phyloP scores from a whole-genome alignment of 2,797 vertebrate genomes.

The Sciurus carolinensis region DNA sequence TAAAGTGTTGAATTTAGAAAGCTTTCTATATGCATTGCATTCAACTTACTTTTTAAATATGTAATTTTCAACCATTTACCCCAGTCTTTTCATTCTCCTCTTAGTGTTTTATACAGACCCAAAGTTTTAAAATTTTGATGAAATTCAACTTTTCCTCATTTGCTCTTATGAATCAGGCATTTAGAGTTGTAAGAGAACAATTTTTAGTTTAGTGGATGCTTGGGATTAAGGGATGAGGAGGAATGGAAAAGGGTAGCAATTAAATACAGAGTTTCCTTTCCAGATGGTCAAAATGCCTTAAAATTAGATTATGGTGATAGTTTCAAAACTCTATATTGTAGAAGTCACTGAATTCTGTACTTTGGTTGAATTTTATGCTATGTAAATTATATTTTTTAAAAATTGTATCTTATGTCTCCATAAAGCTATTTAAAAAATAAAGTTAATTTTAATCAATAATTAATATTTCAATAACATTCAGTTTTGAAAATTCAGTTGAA shows the following conservation, averaged over 20 bases:
- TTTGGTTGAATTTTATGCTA: neutral
- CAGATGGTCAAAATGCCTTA: neutral
- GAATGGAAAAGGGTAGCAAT: neutral
- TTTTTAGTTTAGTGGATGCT: neutral
- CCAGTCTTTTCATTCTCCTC: neutral
- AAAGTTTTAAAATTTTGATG: neutral
- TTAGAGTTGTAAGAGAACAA: neutral
- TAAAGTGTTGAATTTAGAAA: neutral
- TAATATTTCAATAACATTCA: neutral
- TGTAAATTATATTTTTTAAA: neutral
- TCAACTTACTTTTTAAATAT: neutral
- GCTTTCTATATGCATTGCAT: neutral
- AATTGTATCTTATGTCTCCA: neutral
- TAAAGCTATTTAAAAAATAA: neutral
- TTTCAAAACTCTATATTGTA: neutral
- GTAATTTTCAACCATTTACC: neutral
- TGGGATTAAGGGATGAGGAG: neutral
- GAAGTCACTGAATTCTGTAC: neutral
- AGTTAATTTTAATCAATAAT: neutral
- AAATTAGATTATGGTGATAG: neutral
- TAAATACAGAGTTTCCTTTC: neutral
- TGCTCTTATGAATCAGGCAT: neutral
- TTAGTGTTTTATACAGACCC: neutral
- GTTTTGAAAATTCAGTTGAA: neutral
- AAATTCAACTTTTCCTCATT: neutral